A percentile compares a stretch with the other conserved stretches of the same genome.
phyloP scores from a whole-genome alignment of 2,113 vertebrate species.

The Lynx canadensis region DNA sequence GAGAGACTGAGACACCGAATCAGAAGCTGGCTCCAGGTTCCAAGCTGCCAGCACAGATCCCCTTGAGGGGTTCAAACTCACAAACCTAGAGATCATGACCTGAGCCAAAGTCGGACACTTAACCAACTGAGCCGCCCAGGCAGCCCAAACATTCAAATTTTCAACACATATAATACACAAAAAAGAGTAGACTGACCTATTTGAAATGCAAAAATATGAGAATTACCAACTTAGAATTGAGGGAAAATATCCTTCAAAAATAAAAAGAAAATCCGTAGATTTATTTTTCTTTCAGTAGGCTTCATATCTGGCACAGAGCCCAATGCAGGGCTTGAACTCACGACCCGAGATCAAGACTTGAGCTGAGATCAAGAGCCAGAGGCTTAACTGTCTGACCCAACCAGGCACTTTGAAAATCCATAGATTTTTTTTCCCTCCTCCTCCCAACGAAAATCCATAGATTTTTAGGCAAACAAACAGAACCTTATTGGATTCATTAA shows the following conservation, averaged over 20 bases:
- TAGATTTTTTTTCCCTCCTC: background rate
- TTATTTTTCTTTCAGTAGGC: background rate
- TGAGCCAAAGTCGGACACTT: no score
- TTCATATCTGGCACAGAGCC: no score
- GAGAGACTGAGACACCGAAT: no score
- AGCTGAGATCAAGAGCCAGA: no score
- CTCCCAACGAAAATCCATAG: background rate
- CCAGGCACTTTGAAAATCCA: background rate
- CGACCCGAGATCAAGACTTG: no score
- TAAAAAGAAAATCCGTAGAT: background rate
- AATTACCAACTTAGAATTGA: background rate
- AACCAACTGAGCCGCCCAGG: no score
- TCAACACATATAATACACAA: background rate
- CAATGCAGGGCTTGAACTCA: no score
- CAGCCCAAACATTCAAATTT: background rate
- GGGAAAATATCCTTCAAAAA: background rate
- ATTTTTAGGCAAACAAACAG: constrained; percentile 25
- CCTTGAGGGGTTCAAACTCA: no score
- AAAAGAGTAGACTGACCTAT: background rate
- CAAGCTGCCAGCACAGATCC: no score
- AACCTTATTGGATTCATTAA: background rate
- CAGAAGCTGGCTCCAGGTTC: no score
- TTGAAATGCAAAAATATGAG: background rate
- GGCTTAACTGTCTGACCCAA: no score
- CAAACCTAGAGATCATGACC: no score